phyloP scores from a whole-genome alignment of 2,888 invertebrate genomes.

The Tetramorium bicarinatum region DNA sequence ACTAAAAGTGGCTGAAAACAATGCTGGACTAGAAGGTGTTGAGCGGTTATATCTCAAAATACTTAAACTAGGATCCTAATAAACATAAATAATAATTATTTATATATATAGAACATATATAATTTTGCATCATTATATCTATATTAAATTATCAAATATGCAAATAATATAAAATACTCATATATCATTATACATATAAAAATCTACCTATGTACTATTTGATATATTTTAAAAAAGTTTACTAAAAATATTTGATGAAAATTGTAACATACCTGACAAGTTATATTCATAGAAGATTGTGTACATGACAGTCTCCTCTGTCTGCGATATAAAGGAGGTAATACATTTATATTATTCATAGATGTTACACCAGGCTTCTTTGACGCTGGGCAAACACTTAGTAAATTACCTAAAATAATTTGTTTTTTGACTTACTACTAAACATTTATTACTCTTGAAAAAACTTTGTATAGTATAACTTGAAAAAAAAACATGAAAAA shows the following conservation, averaged over 20 bases:
- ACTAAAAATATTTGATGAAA: neutral
- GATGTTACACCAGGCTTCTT: constrained; percentile 86
- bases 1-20: constrained; percentile 88
- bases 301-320: constrained; percentile 88
- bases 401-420: constrained; percentile 76
- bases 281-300: constrained; percentile 88
- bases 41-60: constrained; percentile 99
- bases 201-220: neutral
- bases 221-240: neutral
- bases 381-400: constrained; percentile 87
- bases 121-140: constrained; percentile 55
- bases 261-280: constrained; percentile 87
- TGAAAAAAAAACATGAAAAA: neutral
- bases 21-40: constrained; percentile 97
- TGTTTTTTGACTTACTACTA: neutral
- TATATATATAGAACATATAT: neutral
- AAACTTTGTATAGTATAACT: neutral
- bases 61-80: constrained; percentile 95
- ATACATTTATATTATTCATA: constrained; percentile 84
- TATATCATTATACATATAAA: constrained; percentile 16
- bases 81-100: constrained; percentile 26
- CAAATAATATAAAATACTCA: neutral
- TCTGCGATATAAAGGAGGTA: constrained; percentile 84
- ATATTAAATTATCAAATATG: constrained; percentile 3
- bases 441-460: neutral